Evolutionary conservation across 2,113 vertebrate genomes (phyloP), one percentile per base, ranked within the genome.

Genomic region (Drymodes brunneopygia): DNA sequence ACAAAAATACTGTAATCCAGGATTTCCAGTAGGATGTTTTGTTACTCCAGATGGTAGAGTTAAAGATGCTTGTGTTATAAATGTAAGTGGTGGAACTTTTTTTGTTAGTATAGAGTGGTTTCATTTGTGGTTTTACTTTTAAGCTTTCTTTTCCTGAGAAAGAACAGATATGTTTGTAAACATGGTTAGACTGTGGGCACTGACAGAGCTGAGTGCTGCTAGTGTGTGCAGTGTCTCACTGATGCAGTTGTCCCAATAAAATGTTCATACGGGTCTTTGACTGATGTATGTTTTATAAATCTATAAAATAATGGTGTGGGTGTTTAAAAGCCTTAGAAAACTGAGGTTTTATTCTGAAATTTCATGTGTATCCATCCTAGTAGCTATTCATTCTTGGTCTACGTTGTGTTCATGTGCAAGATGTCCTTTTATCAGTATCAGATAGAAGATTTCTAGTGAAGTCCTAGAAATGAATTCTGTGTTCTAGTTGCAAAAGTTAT

Each of bases 21-120:
- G 99, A 91, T 99, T 99, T 96, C 99, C 98, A 11, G 96, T 99
- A 93, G 99, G 99, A 91, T 99, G 99, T 89, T 98, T 98, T 51
- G 98, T 99, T 78, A 98, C 97, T 53, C 12, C 88, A 69, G 98
- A 98, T 79, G 98, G 98, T 45, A 96, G 95, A 93, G 86, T 94
- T 45, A 99, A 99, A 97, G 98, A 99, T 95, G 98, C 98, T 56
- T 99, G 99, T 81, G 95, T 99, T 85, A 98, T 99, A 77, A 99
- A 97, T 94, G 99, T 99, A 97, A 99, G 99, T 98, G 53, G 22
- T 86, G 60, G n/a, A 93, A 78, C 19, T 71, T 89, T 62, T 40
- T 88, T 66, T 4, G 10, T 57, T 62, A 69, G 35, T 65, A n/a
- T 18, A 66, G 21, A 14, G 11, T 66, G 51, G 36, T 74, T 92